Evolutionary conservation across 2,113 vertebrate genomes (phyloP), one percentile per base, ranked within the genome.

Genomic region (Cryptoleucopteryx plumbea): DNA sequence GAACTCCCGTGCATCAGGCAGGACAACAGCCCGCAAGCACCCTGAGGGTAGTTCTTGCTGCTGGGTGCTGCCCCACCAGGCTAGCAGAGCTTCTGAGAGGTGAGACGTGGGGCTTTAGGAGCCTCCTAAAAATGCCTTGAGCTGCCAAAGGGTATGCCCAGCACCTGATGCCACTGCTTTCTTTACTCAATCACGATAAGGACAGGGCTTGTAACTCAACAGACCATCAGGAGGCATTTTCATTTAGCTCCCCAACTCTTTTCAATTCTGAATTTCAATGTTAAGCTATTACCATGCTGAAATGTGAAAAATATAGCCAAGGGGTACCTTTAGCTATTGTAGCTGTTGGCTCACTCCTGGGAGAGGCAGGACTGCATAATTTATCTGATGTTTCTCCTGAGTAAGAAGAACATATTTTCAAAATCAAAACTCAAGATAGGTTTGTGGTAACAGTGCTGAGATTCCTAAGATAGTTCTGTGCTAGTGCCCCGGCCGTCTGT

Each of bases 401-500:
- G 10, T 65, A 68, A 89, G 62, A 55, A 63, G 73, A 86, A 66
- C 47, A 45, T 89, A 65, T 94, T 97, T 94, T 82, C 77, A 89
- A 91, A 96, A 87, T 94, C 81, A 91, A 82, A 89, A 68, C 61
- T 82, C 19, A 5, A 42, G 84, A 94, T 68, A 93, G 66, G 77
- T 85, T 91, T 95, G 81, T 87, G 88, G 86, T 48, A 68, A 32
- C 65, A 84, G n/a, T 75, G 65, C 56, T 94, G 84, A 82, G 94
- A 97, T 94, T 96, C 88, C 77, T 94, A 81, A 84, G 86, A 93
- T 78, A 59, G 73, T 42, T 95, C 53, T 73, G n/a, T 56, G 25
- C 81, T 85, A 26, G 31, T 63, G 47, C 42, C 67, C 82, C 74
- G 90, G 63, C 63, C 0, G 13, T 10, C 83, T 88, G 31, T 61